phyloP scores from a whole-genome alignment of 2,888 invertebrate genomes.

The Trilocha varians region DNA sequence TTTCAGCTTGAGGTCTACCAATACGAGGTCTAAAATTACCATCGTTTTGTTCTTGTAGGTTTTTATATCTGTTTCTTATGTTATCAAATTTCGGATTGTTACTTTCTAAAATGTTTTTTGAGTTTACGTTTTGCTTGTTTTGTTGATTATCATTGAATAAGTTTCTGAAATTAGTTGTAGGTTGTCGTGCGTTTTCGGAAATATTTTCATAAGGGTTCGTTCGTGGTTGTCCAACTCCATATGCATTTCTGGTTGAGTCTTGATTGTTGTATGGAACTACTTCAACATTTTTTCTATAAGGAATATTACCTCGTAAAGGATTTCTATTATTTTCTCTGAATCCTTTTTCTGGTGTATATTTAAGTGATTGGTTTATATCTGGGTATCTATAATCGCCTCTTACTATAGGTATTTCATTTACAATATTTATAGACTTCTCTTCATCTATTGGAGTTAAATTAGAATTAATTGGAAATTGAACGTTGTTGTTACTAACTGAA shows the following conservation, averaged over 20 bases:
- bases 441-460: neutral
- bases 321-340: neutral
- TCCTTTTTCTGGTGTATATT: too few species aligned
- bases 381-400: neutral
- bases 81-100: too few species aligned
- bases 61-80: neutral
- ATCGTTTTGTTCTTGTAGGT: neutral
- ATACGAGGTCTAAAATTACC: constrained; percentile 8
- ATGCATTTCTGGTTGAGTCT: too few species aligned
- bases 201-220: too few species aligned
- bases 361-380: neutral
- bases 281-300: neutral
- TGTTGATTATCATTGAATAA: too few species aligned
- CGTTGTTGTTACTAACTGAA: neutral
- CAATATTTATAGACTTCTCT: neutral
- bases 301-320: neutral
- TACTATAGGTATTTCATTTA: neutral
- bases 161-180: too few species aligned
- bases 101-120: too few species aligned
- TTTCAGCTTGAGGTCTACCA: constrained; percentile 34
- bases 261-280: too few species aligned
- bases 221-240: too few species aligned
- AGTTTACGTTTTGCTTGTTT: too few species aligned
- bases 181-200: too few species aligned
- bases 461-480: neutral